A percentile compares a stretch with the other conserved stretches of the same genome.
Conservation (phyloP, 2,888 invertebrate genomes). For the Creontiades dilutus region DNA sequence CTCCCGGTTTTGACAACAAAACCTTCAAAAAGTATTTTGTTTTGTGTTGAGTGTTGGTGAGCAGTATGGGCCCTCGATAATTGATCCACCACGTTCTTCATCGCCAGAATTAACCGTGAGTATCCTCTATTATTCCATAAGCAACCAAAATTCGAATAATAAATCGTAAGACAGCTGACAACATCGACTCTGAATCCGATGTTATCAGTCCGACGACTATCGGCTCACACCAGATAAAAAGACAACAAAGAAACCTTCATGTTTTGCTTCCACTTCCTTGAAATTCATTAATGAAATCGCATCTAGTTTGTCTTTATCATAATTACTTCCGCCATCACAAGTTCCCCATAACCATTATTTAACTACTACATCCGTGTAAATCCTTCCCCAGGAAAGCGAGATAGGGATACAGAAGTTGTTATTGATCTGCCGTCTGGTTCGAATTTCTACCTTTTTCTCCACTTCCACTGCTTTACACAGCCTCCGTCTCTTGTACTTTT, state of each 20-base stretch:
- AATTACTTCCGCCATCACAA: background rate
- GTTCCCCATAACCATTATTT: background rate
- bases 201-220: background rate
- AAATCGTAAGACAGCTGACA: background rate
- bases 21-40: background rate
- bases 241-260: background rate
- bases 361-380: slow-evolving; percentile 21
- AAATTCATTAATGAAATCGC: background rate
- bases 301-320: background rate
- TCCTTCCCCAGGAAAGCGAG: slow-evolving; percentile 41
- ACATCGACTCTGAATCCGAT: slow-evolving; percentile 3
- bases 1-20: slow-evolving; percentile 54
- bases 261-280: background rate
- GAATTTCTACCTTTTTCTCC: slow-evolving; percentile 43
- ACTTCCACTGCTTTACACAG: background rate
- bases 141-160: background rate
- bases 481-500: background rate
- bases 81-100: background rate
- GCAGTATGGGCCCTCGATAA: slow-evolving; percentile 19
- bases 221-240: background rate
- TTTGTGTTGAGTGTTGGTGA: slow-evolving; percentile 47
- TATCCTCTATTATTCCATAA: background rate
- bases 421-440: slow-evolving; percentile 62
- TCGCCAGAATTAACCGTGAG: slow-evolving; percentile 15
- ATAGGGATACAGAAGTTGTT: slow-evolving; percentile 49